phyloP scores from a whole-genome alignment of 1,140 invertebrate species.

The Nasonia giraulti region DNA sequence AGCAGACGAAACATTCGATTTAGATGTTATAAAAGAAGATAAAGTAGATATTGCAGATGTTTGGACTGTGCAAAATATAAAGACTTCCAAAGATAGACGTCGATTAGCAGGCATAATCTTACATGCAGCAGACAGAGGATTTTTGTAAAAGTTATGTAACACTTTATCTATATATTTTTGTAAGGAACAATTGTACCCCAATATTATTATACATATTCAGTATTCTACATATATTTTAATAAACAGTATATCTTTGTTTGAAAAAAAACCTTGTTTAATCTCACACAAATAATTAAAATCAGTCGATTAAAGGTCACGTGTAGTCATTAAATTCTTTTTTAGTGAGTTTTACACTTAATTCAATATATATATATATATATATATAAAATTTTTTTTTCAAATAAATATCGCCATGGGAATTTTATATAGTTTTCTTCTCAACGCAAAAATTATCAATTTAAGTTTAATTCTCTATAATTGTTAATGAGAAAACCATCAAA shows the following conservation, averaged over 20 bases:
- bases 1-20: constrained; percentile 77
- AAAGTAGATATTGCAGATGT: constrained; percentile 65
- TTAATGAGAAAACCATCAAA: neutral
- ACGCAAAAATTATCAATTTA: too few species aligned
- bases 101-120: constrained; percentile 78
- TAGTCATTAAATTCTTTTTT: too few species aligned
- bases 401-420: too few species aligned
- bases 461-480: too few species aligned
- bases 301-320: too few species aligned
- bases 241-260: neutral
- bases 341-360: too few species aligned
- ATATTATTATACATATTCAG: neutral
- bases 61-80: constrained; percentile 63
- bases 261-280: neutral
- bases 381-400: too few species aligned
- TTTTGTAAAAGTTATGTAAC: constrained; percentile 74
- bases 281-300: too few species aligned
- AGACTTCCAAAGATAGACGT: constrained; percentile 53
- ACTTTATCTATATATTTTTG: neutral
- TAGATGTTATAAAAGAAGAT: constrained; percentile 76
- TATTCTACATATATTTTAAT: neutral
- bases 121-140: constrained; percentile 76
- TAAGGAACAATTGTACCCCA: too few species aligned
- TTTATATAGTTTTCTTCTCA: too few species aligned
- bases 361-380: too few species aligned